These are phyloP conservation scores for Hemitrygon akajei DNA, from an alignment of 2,797 vertebrate species.

Conservation along the genomic window DNA sequence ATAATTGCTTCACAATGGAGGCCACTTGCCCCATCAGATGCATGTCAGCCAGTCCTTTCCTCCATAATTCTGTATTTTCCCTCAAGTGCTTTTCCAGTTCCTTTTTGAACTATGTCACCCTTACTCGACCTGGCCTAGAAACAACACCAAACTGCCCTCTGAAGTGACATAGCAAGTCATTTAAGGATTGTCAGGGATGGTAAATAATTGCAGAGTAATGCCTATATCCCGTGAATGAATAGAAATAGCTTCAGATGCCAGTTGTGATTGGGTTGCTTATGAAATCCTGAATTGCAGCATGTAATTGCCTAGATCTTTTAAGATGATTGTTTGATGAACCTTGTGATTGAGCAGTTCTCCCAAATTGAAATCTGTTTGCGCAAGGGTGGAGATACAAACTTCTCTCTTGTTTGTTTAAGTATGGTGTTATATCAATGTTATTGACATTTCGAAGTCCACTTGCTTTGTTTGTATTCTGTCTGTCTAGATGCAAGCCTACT, in stretches of 20 bases:
- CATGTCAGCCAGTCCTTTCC: no score
- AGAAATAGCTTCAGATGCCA: not conserved
- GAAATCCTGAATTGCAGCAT: not conserved
- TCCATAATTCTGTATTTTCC: no score
- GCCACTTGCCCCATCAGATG: no score
- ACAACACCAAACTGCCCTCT: no score
- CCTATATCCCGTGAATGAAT: no score
- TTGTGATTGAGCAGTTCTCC: not conserved
- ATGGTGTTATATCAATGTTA: not conserved
- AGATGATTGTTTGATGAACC: constrained; percentile 11
- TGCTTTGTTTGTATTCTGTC: not conserved
- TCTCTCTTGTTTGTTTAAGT: not conserved
- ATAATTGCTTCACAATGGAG: no score
- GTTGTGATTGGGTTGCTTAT: not conserved
- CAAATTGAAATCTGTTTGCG: constrained; percentile 9
- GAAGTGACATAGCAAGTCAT: no score
- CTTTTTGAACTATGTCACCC: no score
- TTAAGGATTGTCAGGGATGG: no score
- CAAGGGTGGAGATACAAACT: constrained; percentile 11
- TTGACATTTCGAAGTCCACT: constrained; percentile 19
- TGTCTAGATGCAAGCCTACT: not conserved
- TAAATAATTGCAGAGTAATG: no score
- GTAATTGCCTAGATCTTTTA: not conserved
- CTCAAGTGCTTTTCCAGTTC: no score
- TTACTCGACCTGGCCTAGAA: no score